Conservation (phyloP, 2,113 vertebrate genomes). For the Hypanus sabinus region DNA sequence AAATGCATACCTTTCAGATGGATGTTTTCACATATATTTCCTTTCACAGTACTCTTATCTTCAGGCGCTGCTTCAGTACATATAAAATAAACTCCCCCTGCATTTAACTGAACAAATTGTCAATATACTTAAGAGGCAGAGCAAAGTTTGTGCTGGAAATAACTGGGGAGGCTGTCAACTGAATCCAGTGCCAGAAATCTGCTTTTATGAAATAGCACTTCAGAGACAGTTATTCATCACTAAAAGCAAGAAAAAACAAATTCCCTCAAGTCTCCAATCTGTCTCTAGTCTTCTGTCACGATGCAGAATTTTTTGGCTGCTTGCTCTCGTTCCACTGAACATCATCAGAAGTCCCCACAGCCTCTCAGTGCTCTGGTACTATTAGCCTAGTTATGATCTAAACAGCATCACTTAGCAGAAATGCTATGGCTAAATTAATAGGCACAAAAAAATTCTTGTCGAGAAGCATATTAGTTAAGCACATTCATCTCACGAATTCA, state of each 20-base stretch:
- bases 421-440: not conserved
- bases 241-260: slow-evolving; percentile 36
- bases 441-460: not conserved
- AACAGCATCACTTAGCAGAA: slow-evolving; percentile 26
- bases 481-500: not conserved
- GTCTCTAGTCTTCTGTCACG: slow-evolving; percentile 16
- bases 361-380: not conserved
- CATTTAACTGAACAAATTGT: not conserved
- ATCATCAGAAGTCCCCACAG: not conserved
- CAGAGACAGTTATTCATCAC: slow-evolving; percentile 34
- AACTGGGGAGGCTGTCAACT: not conserved
- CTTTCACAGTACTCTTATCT: not conserved
- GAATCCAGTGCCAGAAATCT: not conserved
- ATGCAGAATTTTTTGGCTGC: not conserved
- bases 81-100: not conserved
- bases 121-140: not conserved
- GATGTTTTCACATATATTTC: not conserved
- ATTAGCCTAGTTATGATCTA: not conserved
- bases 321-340: not conserved
- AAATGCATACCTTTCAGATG: not conserved
- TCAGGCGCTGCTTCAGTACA: not conserved
- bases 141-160: slow-evolving; percentile 15
- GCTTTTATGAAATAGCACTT: not conserved
- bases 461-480: not conserved
- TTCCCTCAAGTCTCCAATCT: slow-evolving; percentile 36